phyloP scores from a whole-genome alignment of 2,888 invertebrate species.

The Dorcus parallelipipedus region DNA sequence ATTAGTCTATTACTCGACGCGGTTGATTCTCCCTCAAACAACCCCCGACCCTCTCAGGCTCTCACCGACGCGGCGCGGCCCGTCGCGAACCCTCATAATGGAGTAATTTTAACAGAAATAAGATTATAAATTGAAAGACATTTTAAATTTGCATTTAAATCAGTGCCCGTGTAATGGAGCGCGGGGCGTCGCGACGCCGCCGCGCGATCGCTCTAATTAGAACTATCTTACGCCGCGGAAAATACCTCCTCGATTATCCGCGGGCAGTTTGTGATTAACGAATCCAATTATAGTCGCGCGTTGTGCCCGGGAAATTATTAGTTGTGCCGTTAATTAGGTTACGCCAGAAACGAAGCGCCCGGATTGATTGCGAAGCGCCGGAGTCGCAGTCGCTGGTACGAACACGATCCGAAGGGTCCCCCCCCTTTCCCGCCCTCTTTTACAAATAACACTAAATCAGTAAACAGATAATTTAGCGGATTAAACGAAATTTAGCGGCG shows the following conservation, averaged over 20 bases:
- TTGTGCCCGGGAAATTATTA: constrained; percentile 49
- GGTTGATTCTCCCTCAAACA: constrained; percentile 2
- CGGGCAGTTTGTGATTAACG: constrained; percentile 49
- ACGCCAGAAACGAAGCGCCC: constrained; percentile 29
- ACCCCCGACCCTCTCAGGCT: not conserved
- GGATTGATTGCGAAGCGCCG: constrained; percentile 11
- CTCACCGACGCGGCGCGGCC: constrained; percentile 3
- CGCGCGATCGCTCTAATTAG: constrained; percentile 29
- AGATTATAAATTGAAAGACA: constrained; percentile 51
- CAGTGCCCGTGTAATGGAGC: constrained; percentile 32
- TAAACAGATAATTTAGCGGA: constrained; percentile 2
- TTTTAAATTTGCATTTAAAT: constrained; percentile 50
- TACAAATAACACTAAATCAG: not conserved
- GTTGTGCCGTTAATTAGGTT: constrained; percentile 50
- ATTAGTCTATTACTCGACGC: constrained; percentile 3
- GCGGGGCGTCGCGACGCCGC: constrained; percentile 24
- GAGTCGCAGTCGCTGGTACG: not conserved
- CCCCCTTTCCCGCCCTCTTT: not conserved
- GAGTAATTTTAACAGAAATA: constrained; percentile 49
- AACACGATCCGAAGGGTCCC: not conserved
- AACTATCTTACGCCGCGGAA: constrained; percentile 30
- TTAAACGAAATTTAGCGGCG: not conserved
- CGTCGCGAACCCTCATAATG: constrained; percentile 40
- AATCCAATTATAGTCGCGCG: constrained; percentile 50
- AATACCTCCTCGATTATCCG: constrained; percentile 43